Base-by-base conservation (phyloP, 2,888 invertebrate species). In the Agrochola macilenta region DNA sequence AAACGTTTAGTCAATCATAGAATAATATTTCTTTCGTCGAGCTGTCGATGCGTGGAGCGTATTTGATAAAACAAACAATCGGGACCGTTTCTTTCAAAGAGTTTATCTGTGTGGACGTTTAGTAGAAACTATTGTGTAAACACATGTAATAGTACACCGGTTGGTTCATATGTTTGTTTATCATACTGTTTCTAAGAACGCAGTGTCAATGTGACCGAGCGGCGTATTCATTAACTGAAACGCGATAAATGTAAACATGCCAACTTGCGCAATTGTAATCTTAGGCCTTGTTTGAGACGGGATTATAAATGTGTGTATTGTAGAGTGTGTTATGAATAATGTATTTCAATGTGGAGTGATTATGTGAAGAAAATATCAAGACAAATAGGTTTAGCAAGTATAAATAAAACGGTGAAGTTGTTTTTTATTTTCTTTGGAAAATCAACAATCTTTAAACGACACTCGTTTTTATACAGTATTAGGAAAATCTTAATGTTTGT, bases 171-270 rank as follows among this genome's bases (percentile, higher is more conserved):
- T 81, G 81, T 90, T 89, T 91, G 89, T 91, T 91, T 90, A 91
- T 89, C 88, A 81, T 85, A 84, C 81, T 79, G 77, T 88, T 88
- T 92, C 91, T 89, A 66, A 89, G 92, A 91, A 92, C 80, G 81
- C 79, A 85, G 88, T 84, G 89, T 85, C 82, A 88, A 89, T 89
- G 88, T 86, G 87, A 86, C 88, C 84, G 81, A 65, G 73, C 86
- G 80, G 81, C 78, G 68, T 86, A 85, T 87, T 89, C 87, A 89
- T 90, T 89, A 89, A 88, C 88, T 90, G 90, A 90, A 89, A 91
- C 82, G 72, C 82, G 90, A 92, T 91, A 91, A 89, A 83, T 89
- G 88, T 91, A 90, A 91, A 90, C 89, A 91, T 77, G 72, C 79
- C 74, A 80, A 86, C 77, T 80, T 79, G 83, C 81, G 74, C 74